A percentile compares a stretch with the other conserved stretches of the same genome.
phyloP scores from a whole-genome alignment of 2,888 invertebrate genomes.

The Meiosimyza platycephala region DNA sequence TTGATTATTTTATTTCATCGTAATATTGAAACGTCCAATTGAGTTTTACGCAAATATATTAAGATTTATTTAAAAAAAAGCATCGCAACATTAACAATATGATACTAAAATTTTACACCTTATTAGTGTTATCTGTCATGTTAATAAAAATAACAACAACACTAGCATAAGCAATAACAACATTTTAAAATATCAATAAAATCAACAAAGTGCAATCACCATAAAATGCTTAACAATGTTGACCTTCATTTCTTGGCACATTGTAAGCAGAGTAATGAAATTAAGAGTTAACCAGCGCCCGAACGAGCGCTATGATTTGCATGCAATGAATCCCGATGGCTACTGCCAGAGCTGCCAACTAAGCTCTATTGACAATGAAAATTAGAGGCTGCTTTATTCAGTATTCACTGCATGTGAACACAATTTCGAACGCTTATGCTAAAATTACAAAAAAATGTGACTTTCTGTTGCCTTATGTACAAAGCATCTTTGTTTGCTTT shows the following conservation, averaged over 20 bases:
- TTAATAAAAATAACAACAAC: conserved; percentile 16
- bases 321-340: neutral
- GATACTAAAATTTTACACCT: conserved; percentile 28
- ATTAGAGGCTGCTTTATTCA: conserved; percentile 45
- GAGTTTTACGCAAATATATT: too few species aligned
- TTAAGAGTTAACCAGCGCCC: conserved; percentile 40
- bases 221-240: conserved; percentile 38
- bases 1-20: too few species aligned
- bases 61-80: too few species aligned
- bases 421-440: conserved; percentile 32
- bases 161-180: too few species aligned
- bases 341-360: neutral
- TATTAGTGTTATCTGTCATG: conserved; percentile 1
- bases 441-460: conserved; percentile 6
- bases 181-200: neutral
- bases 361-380: conserved; percentile 48
- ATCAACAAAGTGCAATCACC: conserved; percentile 23
- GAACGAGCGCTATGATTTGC: too few species aligned
- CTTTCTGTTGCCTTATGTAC: neutral
- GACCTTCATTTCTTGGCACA: conserved; percentile 42
- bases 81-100: too few species aligned
- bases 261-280: conserved; percentile 38
- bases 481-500: neutral
- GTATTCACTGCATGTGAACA: conserved; percentile 22
- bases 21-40: too few species aligned